Conservation (phyloP, 1,140 invertebrate species). For the Schlechtendalia chinensis region DNA sequence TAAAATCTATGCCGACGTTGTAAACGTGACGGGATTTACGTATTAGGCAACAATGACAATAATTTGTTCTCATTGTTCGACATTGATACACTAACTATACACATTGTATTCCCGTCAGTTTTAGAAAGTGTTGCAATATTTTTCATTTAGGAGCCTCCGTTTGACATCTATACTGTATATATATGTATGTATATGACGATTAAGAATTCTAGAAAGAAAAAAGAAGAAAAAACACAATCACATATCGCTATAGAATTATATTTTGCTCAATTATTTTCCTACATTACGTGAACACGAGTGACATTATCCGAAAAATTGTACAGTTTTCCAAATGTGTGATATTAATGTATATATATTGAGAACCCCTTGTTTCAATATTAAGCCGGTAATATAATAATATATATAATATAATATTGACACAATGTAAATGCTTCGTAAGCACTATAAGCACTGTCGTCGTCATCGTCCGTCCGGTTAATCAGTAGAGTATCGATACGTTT, state of each 20-base stretch:
- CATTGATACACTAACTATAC: constrained; percentile 38
- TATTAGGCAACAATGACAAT: constrained; percentile 41
- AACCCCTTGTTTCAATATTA: too few relatives aligned
- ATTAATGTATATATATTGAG: too few relatives aligned
- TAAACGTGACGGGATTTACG: constrained; percentile 40
- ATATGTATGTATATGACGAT: background rate
- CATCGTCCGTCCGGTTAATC: too few relatives aligned
- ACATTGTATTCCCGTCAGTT: constrained; percentile 34
- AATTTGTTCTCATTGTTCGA: constrained; percentile 46
- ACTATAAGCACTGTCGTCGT: too few relatives aligned
- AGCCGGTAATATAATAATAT: too few relatives aligned
- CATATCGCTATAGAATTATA: background rate
- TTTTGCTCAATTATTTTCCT: background rate
- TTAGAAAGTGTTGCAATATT: constrained; percentile 44
- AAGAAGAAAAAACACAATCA: background rate
- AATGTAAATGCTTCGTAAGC: too few relatives aligned
- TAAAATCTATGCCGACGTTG: constrained; percentile 42
- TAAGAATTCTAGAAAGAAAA: background rate
- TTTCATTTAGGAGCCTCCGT: constrained; percentile 2
- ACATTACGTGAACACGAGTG: background rate
- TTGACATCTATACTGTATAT: constrained; percentile 4
- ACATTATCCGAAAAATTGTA: too few relatives aligned
- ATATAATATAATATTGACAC: too few relatives aligned
- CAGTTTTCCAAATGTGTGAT: too few relatives aligned
- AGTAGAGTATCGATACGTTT: too few relatives aligned